A percentile compares a stretch with the other conserved stretches of the same genome.
These are phyloP conservation scores for Natator depressus DNA, from an alignment of 2,113 vertebrate genomes.

Conservation along the genomic window DNA sequence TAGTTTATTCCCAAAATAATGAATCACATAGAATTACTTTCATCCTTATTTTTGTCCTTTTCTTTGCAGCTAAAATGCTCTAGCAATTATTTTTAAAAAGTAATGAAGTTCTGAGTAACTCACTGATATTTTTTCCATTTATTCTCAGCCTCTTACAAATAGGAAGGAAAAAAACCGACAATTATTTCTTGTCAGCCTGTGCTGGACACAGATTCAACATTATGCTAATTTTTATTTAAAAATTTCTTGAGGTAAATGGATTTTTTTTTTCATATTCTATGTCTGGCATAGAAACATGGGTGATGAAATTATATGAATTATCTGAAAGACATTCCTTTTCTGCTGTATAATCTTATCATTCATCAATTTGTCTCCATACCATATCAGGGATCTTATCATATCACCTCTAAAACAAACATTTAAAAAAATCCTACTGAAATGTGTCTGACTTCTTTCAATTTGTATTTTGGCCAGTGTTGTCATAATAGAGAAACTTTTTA, in stretches of 20 bases:
- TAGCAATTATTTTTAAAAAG: neutral
- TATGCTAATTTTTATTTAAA: neutral
- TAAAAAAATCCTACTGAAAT: neutral
- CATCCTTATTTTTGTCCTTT: too few relatives aligned
- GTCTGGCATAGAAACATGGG: neutral
- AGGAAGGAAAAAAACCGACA: neutral
- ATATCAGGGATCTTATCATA: neutral
- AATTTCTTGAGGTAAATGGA: neutral
- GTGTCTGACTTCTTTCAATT: neutral
- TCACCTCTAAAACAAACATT: neutral
- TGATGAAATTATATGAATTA: neutral
- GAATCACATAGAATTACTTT: rapidly evolving
- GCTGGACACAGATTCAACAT: neutral
- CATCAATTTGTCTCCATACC: neutral
- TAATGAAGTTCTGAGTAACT: neutral
- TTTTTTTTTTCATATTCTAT: neutral
- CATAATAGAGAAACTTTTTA: neutral
- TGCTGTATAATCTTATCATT: neutral
- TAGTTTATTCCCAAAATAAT: neutral
- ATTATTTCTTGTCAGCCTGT: neutral
- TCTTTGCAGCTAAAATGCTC: neutral
- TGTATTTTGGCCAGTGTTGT: neutral
- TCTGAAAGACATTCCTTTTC: neutral
- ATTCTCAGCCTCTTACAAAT: neutral
- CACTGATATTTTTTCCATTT: neutral